These are phyloP conservation scores for Pseudachorutes palmiensis DNA, from an alignment of 1,140 invertebrate genomes.

Conservation along the genomic window DNA sequence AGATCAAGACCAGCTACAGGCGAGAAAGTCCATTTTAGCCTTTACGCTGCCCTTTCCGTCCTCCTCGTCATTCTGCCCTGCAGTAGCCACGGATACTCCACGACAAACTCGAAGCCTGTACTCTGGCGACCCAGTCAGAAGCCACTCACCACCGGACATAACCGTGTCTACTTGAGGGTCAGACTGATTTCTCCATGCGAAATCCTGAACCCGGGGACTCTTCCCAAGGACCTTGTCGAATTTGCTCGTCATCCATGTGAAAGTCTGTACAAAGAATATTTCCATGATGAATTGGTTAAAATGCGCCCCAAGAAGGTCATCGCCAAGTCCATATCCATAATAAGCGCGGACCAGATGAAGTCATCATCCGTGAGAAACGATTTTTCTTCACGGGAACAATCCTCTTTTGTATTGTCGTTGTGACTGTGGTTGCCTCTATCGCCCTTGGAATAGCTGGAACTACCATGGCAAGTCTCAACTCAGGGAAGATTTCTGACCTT, in stretches of 20 bases:
- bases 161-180: slow-evolving; percentile 3
- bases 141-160: slow-evolving; percentile 17
- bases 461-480: neutral
- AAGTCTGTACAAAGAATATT: slow-evolving; percentile 13
- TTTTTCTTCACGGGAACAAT: no score
- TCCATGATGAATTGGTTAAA: slow-evolving; percentile 12
- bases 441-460: neutral
- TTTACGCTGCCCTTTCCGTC: no score
- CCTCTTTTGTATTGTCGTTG: neutral
- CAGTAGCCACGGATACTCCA: no score
- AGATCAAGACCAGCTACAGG: neutral
- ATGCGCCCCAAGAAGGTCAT: slow-evolving; percentile 9
- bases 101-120: no score
- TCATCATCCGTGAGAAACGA: neutral
- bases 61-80: no score
- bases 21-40: no score
- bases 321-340: neutral
- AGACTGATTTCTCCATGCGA: slow-evolving; percentile 16
- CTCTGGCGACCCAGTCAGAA: slow-evolving; percentile 8
- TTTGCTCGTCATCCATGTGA: slow-evolving; percentile 10
- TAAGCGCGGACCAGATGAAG: neutral
- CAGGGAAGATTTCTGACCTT: neutral
- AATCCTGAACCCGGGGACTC: neutral
- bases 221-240: neutral
- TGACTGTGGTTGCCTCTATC: neutral